Conservation (phyloP, 2,113 vertebrate species). For the Pachycephala philippinensis region DNA sequence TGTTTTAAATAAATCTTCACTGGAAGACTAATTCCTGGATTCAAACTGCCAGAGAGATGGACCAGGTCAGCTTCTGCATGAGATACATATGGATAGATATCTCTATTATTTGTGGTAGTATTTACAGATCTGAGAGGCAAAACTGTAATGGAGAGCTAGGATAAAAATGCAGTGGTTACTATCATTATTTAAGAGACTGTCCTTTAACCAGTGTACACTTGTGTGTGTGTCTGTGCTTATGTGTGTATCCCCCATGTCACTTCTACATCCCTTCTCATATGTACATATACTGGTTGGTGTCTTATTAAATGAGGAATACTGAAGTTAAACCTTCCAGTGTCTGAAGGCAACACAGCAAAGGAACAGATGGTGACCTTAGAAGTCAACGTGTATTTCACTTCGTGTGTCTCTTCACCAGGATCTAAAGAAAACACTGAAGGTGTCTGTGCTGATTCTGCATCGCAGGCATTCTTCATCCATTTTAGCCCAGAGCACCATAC, state of each 20-base stretch:
- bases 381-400: background rate
- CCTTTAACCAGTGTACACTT: background rate
- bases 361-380: background rate
- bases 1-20: background rate
- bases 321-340: background rate
- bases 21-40: background rate
- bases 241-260: rapidly evolving
- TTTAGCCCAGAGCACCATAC: background rate
- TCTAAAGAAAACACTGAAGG: background rate
- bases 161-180: background rate
- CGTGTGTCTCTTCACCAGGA: background rate
- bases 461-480: background rate
- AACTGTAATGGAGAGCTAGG: background rate
- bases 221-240: rapidly evolving
- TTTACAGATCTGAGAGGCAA: background rate
- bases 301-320: background rate
- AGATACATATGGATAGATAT: background rate
- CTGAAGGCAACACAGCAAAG: background rate
- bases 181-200: background rate
- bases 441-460: background rate
- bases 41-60: background rate
- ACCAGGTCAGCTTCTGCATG: background rate
- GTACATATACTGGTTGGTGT: background rate
- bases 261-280: background rate
- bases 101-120: background rate